These are phyloP conservation scores for Dioctria linearis DNA, from an alignment of 2,888 invertebrate genomes.

Conservation along the genomic window DNA sequence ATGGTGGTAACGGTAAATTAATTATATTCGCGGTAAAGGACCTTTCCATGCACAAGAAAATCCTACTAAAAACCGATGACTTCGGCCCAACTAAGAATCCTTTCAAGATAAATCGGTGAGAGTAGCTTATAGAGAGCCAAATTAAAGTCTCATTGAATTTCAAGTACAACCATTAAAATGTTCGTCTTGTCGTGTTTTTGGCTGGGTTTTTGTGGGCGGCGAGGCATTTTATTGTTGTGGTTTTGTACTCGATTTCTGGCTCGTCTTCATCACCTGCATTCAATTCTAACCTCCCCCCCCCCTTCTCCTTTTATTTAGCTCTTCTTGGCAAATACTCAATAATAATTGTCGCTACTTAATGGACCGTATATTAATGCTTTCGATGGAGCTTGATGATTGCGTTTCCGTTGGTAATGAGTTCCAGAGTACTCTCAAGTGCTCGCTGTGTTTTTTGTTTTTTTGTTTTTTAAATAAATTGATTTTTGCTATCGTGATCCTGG, in stretches of 20 bases:
- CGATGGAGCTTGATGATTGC: too few relatives aligned
- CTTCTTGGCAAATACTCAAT: too few relatives aligned
- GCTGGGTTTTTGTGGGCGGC: slow-evolving; percentile 15
- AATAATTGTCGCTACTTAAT: too few relatives aligned
- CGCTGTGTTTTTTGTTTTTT: too few relatives aligned
- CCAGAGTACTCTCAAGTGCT: too few relatives aligned
- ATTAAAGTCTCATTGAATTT: slow-evolving; percentile 41
- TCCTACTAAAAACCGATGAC: slow-evolving; percentile 32
- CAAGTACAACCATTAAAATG: slow-evolving; percentile 26
- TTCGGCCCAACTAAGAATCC: slow-evolving; percentile 30
- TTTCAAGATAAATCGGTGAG: slow-evolving; percentile 31
- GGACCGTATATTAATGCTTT: too few relatives aligned
- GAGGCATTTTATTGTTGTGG: slow-evolving; percentile 1
- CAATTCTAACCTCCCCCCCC: too few relatives aligned
- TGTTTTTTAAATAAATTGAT: too few relatives aligned
- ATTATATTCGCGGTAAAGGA: slow-evolving; percentile 26
- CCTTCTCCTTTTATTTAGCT: too few relatives aligned
- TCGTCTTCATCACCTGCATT: too few relatives aligned
- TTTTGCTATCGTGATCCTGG: too few relatives aligned
- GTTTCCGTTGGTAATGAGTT: too few relatives aligned
- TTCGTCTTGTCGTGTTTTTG: slow-evolving; percentile 21
- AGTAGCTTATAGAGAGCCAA: slow-evolving; percentile 10
- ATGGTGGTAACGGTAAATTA: neutral
- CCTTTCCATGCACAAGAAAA: slow-evolving; percentile 5
- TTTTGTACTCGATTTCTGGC: neutral